Evolutionary conservation across 2,888 invertebrate genomes (phyloP), one percentile per base, ranked within the genome.

Genomic region (Bimastos eiseni): DNA sequence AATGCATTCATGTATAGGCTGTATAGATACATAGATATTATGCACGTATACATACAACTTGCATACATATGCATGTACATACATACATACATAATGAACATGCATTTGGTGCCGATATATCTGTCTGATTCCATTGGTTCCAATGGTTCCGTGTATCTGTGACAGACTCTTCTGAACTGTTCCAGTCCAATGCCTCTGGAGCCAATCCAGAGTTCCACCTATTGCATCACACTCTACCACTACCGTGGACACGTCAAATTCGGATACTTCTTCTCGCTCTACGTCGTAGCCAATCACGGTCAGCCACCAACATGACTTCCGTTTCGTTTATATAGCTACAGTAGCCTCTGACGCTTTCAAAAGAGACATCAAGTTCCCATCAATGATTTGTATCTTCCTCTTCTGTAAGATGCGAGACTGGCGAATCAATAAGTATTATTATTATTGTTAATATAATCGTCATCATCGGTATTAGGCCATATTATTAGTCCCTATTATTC

Each of bases 191-290:
- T 90, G 6, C 92, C 92, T n/a, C 37, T 84, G 30, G 90, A 44
- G 33, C 38, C 91, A 36, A 88, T 91, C 84, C 55, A 91, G 84
- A 92, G 91, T 89, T 90, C 91, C 30, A 89, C 92, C 41, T 91
- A 92, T 30, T 92, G 92, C 83, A 55, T 92, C 11, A 91, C 92
- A 5, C 90, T 92, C 49, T 92, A 92, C 83, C 92, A 92, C 89
- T 92, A 92, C 90, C 83, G 92, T 84, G 92, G 92, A 24, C 91
- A 91, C 89, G 90, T 90, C 34, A 86, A 83, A 86, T 91, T 88
- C 49, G 92, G 92, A 13, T 92, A 92, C 83, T 91, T 89, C 91
- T 92, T 92, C 90, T 90, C 91, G 8, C 83, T 92, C 38, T 70
- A 92, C 37, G 91, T 92, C 37, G 88, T 89, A 33, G 92, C 92